A percentile compares a stretch with the other conserved stretches of the same genome.
Evolutionary conservation across 2,113 vertebrate genomes (phyloP).

Genomic region (Psilopsiagon aymara): DNA sequence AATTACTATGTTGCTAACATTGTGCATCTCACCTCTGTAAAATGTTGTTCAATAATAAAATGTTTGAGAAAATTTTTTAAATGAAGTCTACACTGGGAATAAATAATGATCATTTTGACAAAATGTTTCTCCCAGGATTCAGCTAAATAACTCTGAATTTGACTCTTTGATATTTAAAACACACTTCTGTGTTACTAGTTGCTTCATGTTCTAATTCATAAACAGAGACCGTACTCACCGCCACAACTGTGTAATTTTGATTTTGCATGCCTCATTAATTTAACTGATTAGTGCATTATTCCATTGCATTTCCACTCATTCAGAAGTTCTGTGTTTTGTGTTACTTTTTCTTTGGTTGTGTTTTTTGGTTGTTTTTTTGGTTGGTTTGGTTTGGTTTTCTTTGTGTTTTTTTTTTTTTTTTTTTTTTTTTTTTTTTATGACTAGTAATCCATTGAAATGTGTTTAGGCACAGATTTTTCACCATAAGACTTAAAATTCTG

Average conservation of each 20-base stretch:
- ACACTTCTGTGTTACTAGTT: neutral
- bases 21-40: neutral
- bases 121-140: neutral
- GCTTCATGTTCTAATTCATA: neutral
- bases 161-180: neutral
- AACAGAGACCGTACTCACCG: neutral
- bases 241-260: neutral
- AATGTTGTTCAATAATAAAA: neutral
- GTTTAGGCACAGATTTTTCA: neutral
- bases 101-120: neutral
- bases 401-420: too few species aligned
- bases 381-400: neutral
- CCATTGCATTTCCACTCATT: neutral
- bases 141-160: neutral
- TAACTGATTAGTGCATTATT: neutral
- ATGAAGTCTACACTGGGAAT: neutral
- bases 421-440: neutral
- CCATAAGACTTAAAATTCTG: neutral
- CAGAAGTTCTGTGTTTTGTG: neutral
- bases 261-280: constrained; percentile 7
- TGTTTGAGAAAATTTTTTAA: neutral
- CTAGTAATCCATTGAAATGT: neutral
- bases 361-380: neutral
- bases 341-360: neutral
- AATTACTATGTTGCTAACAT: neutral